These are phyloP conservation scores for Melanophora roralis DNA, from an alignment of 2,888 invertebrate species.

Conservation along the genomic window DNA sequence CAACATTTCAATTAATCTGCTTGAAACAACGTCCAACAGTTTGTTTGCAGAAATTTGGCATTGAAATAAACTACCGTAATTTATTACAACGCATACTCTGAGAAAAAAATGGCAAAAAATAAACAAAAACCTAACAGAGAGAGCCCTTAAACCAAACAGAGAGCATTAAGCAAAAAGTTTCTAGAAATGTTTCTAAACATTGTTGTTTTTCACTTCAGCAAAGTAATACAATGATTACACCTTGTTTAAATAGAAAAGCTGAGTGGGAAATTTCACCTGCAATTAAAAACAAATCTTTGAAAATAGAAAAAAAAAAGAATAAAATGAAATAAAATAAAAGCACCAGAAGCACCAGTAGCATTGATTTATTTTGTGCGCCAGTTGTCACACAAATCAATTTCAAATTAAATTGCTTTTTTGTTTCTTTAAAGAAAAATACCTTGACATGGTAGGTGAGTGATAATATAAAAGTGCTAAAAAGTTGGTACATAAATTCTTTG, in stretches of 20 bases:
- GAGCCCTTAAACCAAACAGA: too few species aligned
- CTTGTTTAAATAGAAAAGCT: not conserved
- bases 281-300: constrained; percentile 55
- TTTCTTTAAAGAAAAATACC: not conserved
- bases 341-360: too few species aligned
- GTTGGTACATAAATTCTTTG: not conserved
- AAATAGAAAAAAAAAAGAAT: not conserved
- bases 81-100: constrained; percentile 28
- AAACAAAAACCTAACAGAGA: not conserved
- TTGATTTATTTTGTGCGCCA: constrained; percentile 52
- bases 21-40: constrained; percentile 53
- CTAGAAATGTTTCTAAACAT: constrained; percentile 32
- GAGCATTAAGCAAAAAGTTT: too few species aligned
- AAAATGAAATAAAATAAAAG: not conserved
- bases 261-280: constrained; percentile 18
- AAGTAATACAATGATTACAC: not conserved
- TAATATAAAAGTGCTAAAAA: not conserved
- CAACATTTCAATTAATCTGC: not conserved
- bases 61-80: not conserved
- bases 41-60: constrained; percentile 55
- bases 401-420: constrained; percentile 36
- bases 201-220: not conserved
- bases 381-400: constrained; percentile 39
- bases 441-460: not conserved
- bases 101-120: not conserved